These are phyloP conservation scores for Enteromius thamalakanensis DNA, from an alignment of 2,797 vertebrate genomes.

Conservation along the genomic window DNA sequence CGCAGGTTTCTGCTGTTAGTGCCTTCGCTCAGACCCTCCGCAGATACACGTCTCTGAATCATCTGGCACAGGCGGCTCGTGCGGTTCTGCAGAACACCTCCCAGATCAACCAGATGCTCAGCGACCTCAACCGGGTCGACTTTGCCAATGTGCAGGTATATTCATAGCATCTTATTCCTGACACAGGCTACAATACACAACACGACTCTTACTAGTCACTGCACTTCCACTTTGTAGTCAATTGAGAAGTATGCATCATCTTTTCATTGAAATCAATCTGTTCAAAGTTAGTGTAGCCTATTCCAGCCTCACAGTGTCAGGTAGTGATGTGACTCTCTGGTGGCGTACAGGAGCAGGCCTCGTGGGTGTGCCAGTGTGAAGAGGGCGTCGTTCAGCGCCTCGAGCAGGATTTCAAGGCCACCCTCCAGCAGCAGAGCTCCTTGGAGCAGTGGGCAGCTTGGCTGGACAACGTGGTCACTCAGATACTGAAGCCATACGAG, in stretches of 20 bases:
- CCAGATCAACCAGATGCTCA: constrained; percentile 99
- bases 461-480: constrained; percentile 93
- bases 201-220: not conserved
- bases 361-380: constrained; percentile 98
- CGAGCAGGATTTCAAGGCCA: constrained; percentile 98
- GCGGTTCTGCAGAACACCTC: constrained; percentile 97
- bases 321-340: not conserved
- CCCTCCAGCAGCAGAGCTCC: constrained; percentile 96
- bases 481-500: constrained; percentile 92
- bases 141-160: constrained; percentile 96
- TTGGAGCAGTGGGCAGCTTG: constrained; percentile 97
- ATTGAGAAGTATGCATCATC: not conserved
- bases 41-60: constrained; percentile 97
- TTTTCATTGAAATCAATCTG: not conserved
- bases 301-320: not conserved
- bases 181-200: not conserved
- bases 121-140: constrained; percentile 97
- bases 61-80: constrained; percentile 95
- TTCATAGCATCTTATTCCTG: not conserved
- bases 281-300: not conserved
- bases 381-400: constrained; percentile 94
- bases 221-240: too few relatives aligned
- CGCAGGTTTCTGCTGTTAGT: constrained; percentile 93
- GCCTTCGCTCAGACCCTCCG: constrained; percentile 97
- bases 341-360: constrained; percentile 90